phyloP scores from a whole-genome alignment of 2,888 invertebrate species.

The Eupithecia subfuscata region DNA sequence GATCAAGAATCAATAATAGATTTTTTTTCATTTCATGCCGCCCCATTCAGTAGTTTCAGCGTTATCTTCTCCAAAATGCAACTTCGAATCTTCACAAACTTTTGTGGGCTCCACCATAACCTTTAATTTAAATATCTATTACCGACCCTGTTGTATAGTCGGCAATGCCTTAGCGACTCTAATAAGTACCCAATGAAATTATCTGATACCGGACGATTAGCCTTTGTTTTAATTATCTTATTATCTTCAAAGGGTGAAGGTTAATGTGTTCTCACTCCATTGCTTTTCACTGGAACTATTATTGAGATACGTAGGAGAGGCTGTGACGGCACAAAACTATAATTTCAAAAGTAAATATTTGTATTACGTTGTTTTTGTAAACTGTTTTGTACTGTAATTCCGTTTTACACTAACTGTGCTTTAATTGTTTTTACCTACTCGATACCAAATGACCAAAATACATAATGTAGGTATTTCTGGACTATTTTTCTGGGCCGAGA shows the following conservation, averaged over 20 bases:
- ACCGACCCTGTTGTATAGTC: background rate
- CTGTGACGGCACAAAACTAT: background rate
- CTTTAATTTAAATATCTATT: background rate
- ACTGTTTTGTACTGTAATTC: background rate
- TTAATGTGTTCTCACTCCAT: background rate
- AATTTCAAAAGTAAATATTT: background rate
- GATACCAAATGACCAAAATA: no score
- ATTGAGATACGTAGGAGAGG: background rate
- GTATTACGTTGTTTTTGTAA: background rate
- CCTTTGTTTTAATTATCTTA: background rate
- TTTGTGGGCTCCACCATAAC: background rate
- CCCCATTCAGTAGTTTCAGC: background rate
- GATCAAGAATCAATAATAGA: no score
- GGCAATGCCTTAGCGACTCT: background rate
- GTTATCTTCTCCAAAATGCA: background rate
- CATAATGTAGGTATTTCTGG: no score
- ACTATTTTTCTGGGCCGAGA: no score
- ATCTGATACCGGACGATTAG: slow-evolving; percentile 3
- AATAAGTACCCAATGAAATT: background rate
- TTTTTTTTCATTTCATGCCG: no score
- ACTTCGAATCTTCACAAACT: background rate
- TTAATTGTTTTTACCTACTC: no score
- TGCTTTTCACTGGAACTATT: background rate
- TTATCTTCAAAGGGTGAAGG: background rate
- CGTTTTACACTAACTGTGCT: background rate